These are phyloP conservation scores for Onychomys arenicola DNA, from an alignment of 2,797 vertebrate species.

Conservation along the genomic window DNA sequence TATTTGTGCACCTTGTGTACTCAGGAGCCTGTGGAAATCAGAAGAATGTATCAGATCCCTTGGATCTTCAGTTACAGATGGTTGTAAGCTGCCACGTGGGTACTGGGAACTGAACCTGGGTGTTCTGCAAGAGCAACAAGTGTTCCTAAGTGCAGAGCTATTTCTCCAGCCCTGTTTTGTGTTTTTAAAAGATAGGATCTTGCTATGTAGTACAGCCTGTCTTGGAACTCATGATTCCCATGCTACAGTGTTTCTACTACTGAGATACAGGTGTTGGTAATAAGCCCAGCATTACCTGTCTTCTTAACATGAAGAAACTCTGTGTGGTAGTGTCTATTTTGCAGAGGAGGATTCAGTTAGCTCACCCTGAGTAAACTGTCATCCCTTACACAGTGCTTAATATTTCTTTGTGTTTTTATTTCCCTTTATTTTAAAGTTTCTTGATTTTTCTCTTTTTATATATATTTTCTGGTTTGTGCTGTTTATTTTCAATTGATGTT, in stretches of 20 bases:
- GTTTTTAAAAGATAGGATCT: neutral
- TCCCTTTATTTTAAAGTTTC: constrained; percentile 10
- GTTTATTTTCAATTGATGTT: constrained; percentile 29
- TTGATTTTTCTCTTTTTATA: neutral
- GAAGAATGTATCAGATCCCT: neutral
- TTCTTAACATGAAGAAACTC: neutral
- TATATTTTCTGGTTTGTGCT: constrained; percentile 13
- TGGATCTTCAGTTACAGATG: neutral
- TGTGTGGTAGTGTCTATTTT: neutral
- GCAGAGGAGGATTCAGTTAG: neutral
- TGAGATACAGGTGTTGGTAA: neutral
- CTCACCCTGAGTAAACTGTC: neutral
- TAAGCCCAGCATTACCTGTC: neutral
- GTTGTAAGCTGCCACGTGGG: neutral
- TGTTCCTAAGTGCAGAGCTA: neutral
- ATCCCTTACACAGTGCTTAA: neutral
- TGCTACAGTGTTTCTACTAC: neutral
- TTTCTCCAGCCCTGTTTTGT: neutral
- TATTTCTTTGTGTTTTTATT: constrained; percentile 28
- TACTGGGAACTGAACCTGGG: neutral
- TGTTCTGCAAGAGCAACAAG: neutral
- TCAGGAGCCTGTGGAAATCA: neutral
- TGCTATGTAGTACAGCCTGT: neutral
- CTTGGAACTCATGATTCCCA: neutral
- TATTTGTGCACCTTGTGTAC: neutral